Percentiles rank a stretch among this genome's conserved stretches.
Evolutionary conservation across 2,888 invertebrate genomes (phyloP).

Genomic region (Drosophila mercatorum): DNA sequence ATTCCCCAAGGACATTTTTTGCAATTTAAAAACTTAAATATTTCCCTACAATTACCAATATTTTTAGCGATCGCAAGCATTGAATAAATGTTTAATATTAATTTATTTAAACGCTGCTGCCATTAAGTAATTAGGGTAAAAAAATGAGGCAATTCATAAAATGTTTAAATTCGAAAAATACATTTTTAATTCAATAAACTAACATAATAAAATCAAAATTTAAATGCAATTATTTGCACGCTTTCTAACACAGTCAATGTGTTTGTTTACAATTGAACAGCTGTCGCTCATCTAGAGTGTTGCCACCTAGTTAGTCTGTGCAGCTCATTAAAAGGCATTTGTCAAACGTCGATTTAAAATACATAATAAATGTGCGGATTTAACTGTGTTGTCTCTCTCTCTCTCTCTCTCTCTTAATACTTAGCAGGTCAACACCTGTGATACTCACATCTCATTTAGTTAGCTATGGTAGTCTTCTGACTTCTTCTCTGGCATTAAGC

Average conservation of each 20-base stretch:
- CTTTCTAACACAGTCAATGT: not conserved
- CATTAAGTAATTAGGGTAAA: too few species aligned
- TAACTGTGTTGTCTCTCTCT: not conserved
- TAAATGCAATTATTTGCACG: not conserved
- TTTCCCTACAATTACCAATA: not conserved
- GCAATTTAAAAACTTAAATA: too few species aligned
- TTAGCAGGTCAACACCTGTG: slow-evolving; percentile 11
- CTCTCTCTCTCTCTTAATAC: not conserved
- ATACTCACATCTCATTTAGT: slow-evolving; percentile 32
- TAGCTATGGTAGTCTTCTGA: slow-evolving; percentile 21
- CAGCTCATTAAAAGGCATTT: not conserved
- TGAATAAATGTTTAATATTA: not conserved
- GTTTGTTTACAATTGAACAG: not conserved
- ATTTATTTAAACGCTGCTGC: not conserved
- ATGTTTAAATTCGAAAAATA: not conserved
- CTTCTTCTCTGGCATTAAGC: slow-evolving; percentile 10
- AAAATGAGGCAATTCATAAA: too few species aligned
- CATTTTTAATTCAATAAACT: not conserved
- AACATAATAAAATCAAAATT: not conserved
- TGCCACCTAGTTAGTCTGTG: slow-evolving; percentile 3
- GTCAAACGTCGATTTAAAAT: not conserved
- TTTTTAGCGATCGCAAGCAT: not conserved
- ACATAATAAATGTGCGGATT: not conserved
- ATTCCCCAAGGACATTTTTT: not conserved
- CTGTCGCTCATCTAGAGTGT: not conserved